Base-by-base conservation (phyloP, 2,888 invertebrate species). In the Sesamia inferens region DNA sequence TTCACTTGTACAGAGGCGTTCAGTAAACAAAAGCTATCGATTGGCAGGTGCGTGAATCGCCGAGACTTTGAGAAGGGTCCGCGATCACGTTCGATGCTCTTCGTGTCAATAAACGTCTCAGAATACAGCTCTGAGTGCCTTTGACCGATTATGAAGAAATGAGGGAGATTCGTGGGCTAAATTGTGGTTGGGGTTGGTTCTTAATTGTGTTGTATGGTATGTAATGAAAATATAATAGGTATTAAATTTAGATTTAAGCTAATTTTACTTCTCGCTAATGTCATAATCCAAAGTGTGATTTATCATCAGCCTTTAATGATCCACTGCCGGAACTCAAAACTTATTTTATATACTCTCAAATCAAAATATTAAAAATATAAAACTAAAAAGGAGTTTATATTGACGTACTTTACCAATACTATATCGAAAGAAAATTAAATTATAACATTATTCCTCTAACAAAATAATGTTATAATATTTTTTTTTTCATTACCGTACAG, bases 1-100 rank as follows among this genome's bases (percentile, higher is more conserved):
- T 83, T 86, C 79, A 79, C 66, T 78, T 64, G 83, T 75, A 68
- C 59, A 79, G 78, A 83, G 74, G 75, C 79, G 82, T 79, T 84
- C 77, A 71, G 86, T 86, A 90, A 90, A 91, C 90, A 91, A 86
- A 86, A 84, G 81, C 79, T 79, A 89, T 89, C 88, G 88, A 88
- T 87, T 87, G 89, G 80, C 92, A 92, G 91, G 90, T 82, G 85
- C 81, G 85, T 82, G 84, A 85, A 78, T 82, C 71, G 86, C 81
- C 74, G 78, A 77, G 89, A 89, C 90, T 84, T 91, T 91, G 91
- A 91, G 81, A 79, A 90, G 90, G 92, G 91, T 90, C 71, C 74
- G 64, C 71, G 84, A 87, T 83, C 81, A 81, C 77, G 78, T 70
- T 78, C 58, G 61, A 65, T 73, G 68, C 75, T 83, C 84, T 82